phyloP scores from a whole-genome alignment of 2,113 vertebrate species.

The Dromiciops gliroides region DNA sequence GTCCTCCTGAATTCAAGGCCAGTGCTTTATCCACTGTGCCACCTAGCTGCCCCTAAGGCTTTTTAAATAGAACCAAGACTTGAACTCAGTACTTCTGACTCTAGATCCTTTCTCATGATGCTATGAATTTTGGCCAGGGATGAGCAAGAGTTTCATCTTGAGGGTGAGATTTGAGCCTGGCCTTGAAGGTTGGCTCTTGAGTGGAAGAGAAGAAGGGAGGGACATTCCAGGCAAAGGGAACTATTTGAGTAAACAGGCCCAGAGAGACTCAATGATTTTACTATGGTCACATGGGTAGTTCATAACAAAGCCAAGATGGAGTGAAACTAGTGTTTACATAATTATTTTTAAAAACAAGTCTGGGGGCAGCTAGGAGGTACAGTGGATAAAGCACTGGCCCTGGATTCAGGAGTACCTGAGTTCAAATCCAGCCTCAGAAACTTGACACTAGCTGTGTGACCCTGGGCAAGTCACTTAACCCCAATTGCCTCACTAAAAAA shows the following conservation, averaged over 20 bases:
- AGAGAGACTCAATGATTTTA: background rate
- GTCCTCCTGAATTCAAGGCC: too few species aligned
- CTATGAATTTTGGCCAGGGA: background rate
- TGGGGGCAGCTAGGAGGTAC: too few species aligned
- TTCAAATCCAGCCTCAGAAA: too few species aligned
- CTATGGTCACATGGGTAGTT: background rate
- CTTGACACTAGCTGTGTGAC: too few species aligned
- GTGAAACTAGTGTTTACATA: background rate
- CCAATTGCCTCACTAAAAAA: too few species aligned
- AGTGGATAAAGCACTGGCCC: too few species aligned
- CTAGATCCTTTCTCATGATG: background rate
- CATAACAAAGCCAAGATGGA: background rate
- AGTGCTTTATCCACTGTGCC: too few species aligned
- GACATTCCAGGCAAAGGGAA: background rate
- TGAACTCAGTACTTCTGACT: background rate
- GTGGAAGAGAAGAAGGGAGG: background rate
- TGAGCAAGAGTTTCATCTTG: background rate
- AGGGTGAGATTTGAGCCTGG: background rate
- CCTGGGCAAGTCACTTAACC: too few species aligned
- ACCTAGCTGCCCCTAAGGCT: too few species aligned
- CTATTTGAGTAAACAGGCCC: background rate
- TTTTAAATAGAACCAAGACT: background rate
- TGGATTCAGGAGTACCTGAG: too few species aligned
- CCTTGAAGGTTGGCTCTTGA: background rate
- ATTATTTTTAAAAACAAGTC: background rate